Base-by-base conservation (phyloP, 2,113 vertebrate species). In the Platichthys stellatus region DNA sequence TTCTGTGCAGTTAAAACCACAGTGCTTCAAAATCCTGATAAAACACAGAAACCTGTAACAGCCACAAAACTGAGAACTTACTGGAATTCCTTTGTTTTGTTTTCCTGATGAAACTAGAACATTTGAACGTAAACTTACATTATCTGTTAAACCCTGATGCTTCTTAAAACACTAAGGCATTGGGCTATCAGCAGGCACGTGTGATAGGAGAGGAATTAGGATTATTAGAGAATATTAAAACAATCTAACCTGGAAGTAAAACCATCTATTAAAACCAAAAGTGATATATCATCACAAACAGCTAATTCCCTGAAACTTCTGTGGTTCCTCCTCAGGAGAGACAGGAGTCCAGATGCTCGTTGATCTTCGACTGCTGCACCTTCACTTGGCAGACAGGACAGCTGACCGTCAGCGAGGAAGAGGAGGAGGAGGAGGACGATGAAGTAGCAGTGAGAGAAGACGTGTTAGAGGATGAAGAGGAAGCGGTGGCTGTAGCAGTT, bases 341-440 rank as follows among this genome's bases (percentile, higher is more conserved):
- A 84, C 97, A 99, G 43, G 89, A 81, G 64, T 99, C 98, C 17
- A 99, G 92, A 85, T 99, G 98, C 62, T 95, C 81, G 17, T 98
- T 99, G 83, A 99, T 96, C 68, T 93, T 79, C 13, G 94, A 85
- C 81, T 96, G 94, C n/a, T 85, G 78, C 75, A 99, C 90, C 8
- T 93, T 80, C 0, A 35, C 35, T 18, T 90, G 92, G 79, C 98
- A 99, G 38, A 96, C 95, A 0, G 98, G 98, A 82, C 98, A 99
- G 74, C 20, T 76, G 58, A 99, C 97, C 20, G 61, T 94, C 64
- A 86, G 69, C 0, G 79, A 64, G 9, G 74, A 68, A 4, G 81
- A 68, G 9, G 69, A 67, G 6, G 70, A 73, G 21, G 43, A 81
- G 31, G 65, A 2, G 8, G 78, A 45, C 5, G 51, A 67, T 2